Evolutionary conservation across 1,140 invertebrate species (phyloP), one percentile per base, ranked within the genome.

Genomic region (Belonocnema kinseyi): DNA sequence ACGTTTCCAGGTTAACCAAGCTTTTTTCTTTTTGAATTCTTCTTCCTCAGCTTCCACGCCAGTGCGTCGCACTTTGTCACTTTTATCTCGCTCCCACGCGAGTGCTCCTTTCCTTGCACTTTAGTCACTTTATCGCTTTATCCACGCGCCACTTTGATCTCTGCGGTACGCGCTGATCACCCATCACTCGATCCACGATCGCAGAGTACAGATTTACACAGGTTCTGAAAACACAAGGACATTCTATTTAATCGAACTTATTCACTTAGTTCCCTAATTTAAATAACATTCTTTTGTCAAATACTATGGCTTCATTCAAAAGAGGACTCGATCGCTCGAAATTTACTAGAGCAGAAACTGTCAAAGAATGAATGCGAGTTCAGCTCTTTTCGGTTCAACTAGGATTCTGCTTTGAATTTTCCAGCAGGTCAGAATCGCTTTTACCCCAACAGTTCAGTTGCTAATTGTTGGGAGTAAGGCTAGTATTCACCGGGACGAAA

Each of bases 11-110:
- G 79, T 78, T 74, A 79, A 78, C 72, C 78, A 52, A 71, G 77
- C 82, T 76, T 82, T 82, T 83, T 66, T 80, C 50, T 72, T 75
- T 82, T 78, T 61, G 40, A 17, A 72, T 74, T 16, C 53, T 77
- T 76, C 14, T 72, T 72, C 46, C 78, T 79, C 72, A 26, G 74
- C 80, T 77, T 73, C 75, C 75, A 78, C 87, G 85, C 85, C 86
- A 85, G 82, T 80, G 85, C 84, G 84, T 84, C 70, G 76, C 82
- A 85, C 80, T 85, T 81, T 79, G 82, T 78, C 81, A 84, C 81
- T 82, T 77, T 58, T 80, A 78, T 73, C 76, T 58, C 53, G 53
- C 12, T 26, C 6, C 77, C 74, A 76, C 74, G 76, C 78, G 61
- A 72, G 78, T 19, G 76, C 58, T 66, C 72, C 74, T 76, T 21